A percentile compares a stretch with the other conserved stretches of the same genome.
Evolutionary conservation across 1,140 invertebrate species (phyloP).

Genomic region (Drosophila pseudoobscura): DNA sequence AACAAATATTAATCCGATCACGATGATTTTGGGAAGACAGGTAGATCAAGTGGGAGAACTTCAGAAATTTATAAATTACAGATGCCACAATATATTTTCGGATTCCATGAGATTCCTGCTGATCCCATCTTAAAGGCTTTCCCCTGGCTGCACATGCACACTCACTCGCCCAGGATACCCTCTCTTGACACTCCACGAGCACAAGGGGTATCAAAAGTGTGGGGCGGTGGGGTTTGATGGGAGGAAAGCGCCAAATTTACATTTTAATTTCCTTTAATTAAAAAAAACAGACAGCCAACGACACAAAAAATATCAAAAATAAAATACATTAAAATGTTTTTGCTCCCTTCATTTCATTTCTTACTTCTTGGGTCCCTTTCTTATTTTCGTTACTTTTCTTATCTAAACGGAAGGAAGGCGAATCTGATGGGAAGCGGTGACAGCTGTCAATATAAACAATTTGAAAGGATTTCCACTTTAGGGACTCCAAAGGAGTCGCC

Average conservation of each 20-base stretch:
- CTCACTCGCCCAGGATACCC: too few relatives aligned
- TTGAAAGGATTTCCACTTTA: slow-evolving; percentile 57
- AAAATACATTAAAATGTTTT: slow-evolving; percentile 69
- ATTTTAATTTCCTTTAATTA: slow-evolving; percentile 82
- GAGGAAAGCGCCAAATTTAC: slow-evolving; percentile 53
- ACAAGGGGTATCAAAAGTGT: slow-evolving; percentile 4
- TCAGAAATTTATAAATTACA: too few relatives aligned
- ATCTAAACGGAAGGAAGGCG: slow-evolving; percentile 19
- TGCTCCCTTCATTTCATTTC: slow-evolving; percentile 9
- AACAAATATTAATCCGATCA: too few relatives aligned
- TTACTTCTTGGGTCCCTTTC: slow-evolving; percentile 18
- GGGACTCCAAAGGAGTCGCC: slow-evolving; percentile 4
- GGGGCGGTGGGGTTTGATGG: background rate
- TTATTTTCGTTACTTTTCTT: slow-evolving; percentile 56
- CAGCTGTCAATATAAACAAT: slow-evolving; percentile 75
- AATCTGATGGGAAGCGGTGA: slow-evolving; percentile 21
- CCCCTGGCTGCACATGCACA: too few relatives aligned
- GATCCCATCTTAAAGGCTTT: too few relatives aligned
- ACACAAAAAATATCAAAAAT: slow-evolving; percentile 31
- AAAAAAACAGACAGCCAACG: slow-evolving; percentile 33
- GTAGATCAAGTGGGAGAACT: too few relatives aligned
- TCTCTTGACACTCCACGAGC: background rate
- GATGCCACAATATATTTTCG: too few relatives aligned
- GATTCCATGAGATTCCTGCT: too few relatives aligned
- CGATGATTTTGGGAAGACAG: too few relatives aligned